Evolutionary conservation across 2,888 invertebrate genomes (phyloP).

Genomic region (Drosophila nr. fundita): DNA sequence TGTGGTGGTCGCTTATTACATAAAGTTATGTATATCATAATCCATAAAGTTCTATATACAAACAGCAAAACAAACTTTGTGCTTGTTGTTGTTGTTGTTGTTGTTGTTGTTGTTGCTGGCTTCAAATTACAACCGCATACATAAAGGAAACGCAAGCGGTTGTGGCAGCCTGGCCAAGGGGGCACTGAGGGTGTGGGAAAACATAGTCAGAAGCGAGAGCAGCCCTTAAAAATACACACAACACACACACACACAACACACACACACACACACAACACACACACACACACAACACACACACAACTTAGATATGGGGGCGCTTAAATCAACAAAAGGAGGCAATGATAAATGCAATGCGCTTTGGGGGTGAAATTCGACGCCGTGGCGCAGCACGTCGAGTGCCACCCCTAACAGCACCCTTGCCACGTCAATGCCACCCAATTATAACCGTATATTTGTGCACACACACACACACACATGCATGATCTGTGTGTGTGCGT

Average conservation of each 20-base stretch:
- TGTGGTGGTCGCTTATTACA: conserved; percentile 58
- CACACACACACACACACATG: conserved; percentile 13
- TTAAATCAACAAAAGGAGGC: conserved; percentile 71
- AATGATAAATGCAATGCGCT: conserved; percentile 58
- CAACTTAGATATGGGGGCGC: conserved; percentile 43
- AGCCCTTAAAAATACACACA: conserved; percentile 64
- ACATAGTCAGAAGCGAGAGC: conserved; percentile 55
- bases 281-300: no score
- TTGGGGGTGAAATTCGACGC: conserved; percentile 68
- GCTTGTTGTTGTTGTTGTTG: conserved; percentile 17
- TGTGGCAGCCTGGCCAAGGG: conserved; percentile 15
- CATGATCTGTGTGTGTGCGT: conserved; percentile 6
- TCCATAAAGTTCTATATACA: conserved; percentile 60
- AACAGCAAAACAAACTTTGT: background rate
- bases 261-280: conserved; percentile 19
- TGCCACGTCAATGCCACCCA: conserved; percentile 69
- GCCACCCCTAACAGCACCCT: conserved; percentile 68
- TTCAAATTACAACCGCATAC: conserved; percentile 75
- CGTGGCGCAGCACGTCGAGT: conserved; percentile 25
- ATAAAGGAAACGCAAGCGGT: conserved; percentile 48
- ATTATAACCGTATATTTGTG: conserved; percentile 69
- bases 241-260: conserved; percentile 4
- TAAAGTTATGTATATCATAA: conserved; percentile 77
- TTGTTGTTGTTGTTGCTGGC: conserved; percentile 40
- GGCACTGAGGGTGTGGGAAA: conserved; percentile 14